Percentiles rank a stretch among this genome's conserved stretches.
Conservation (phyloP, 2,113 vertebrate genomes). For the Corydoras sp. region DNA sequence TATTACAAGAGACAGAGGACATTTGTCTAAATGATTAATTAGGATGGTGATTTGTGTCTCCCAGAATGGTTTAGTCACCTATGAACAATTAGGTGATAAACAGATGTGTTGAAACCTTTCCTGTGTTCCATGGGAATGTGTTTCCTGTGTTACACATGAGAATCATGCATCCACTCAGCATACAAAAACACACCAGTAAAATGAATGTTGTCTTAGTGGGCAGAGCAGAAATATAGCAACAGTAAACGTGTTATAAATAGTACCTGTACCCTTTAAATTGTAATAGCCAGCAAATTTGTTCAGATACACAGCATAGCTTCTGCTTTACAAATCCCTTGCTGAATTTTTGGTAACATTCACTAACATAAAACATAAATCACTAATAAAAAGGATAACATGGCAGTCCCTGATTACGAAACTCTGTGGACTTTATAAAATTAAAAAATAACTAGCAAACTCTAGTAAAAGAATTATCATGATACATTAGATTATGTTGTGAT, state of each 20-base stretch:
- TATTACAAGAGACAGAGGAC: slow-evolving; percentile 29
- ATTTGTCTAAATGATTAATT: slow-evolving; percentile 40
- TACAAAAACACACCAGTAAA: neutral
- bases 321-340: slow-evolving; percentile 32
- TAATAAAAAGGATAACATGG: slow-evolving; percentile 15
- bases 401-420: too few species aligned
- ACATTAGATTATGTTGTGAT: too few species aligned
- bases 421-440: too few species aligned
- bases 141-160: neutral
- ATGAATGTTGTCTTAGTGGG: slow-evolving; percentile 28
- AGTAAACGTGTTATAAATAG: slow-evolving; percentile 66
- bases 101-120: slow-evolving; percentile 40
- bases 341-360: slow-evolving; percentile 52
- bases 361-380: slow-evolving; percentile 38
- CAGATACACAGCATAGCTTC: slow-evolving; percentile 49
- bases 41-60: slow-evolving; percentile 18
- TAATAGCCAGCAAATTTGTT: slow-evolving; percentile 54
- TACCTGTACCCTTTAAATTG: slow-evolving; percentile 59
- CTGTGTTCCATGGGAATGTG: slow-evolving; percentile 21
- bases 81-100: slow-evolving; percentile 44
- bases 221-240: slow-evolving; percentile 55
- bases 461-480: too few species aligned
- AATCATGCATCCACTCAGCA: slow-evolving; percentile 6
- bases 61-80: slow-evolving; percentile 27
- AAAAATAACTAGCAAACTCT: too few species aligned